Base-by-base conservation (phyloP, 2,888 invertebrate genomes). In the Scotopteryx bipunctaria region DNA sequence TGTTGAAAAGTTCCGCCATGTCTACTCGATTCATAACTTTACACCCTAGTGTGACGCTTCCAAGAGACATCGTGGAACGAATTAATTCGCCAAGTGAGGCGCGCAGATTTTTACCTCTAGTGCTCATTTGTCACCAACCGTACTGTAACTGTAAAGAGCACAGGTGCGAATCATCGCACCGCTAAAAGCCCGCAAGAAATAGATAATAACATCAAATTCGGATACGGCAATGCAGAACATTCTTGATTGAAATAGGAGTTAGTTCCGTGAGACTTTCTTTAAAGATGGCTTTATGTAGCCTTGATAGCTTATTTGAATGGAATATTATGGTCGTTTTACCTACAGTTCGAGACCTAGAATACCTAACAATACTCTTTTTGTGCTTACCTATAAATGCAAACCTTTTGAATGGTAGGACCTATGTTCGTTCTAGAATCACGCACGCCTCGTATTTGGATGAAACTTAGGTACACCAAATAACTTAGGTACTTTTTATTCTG, bases 11-110 rank as follows among this genome's bases (percentile, higher is more conserved):
- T 27, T 27, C 27, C 1, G 6, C n/a, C 27, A 25, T 41, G 40
- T 76, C 73, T 76, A 54, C 4, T 4, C 31, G 11, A 31, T 71
- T 65, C 27, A 2, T 40, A 46, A 3, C 47, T 56, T 71, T 57
- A 53, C 54, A 55, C 45, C 53, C 45, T 41, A 66, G 69, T 69
- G 74, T 81, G 85, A 82, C 78, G 78, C 78, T 78, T 67, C 48
- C 78, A 78, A 81, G 82, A 86, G 89, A 88, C 86, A 84, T 76
- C 85, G 78, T 76, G 83, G 84, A 83, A 88, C 84, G 86, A 87
- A 90, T 89, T 90, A 90, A 89, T 90, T 86, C 82, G 79, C 81
- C 78, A 78, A 66, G 76, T 77, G 78, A 77, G 65, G 76, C 71
- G 69, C 65, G 74, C 68, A 71, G 86, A 84, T 88, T 88, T 88